phyloP scores from a whole-genome alignment of 2,113 vertebrate genomes.

The Sigmodon hispidus region DNA sequence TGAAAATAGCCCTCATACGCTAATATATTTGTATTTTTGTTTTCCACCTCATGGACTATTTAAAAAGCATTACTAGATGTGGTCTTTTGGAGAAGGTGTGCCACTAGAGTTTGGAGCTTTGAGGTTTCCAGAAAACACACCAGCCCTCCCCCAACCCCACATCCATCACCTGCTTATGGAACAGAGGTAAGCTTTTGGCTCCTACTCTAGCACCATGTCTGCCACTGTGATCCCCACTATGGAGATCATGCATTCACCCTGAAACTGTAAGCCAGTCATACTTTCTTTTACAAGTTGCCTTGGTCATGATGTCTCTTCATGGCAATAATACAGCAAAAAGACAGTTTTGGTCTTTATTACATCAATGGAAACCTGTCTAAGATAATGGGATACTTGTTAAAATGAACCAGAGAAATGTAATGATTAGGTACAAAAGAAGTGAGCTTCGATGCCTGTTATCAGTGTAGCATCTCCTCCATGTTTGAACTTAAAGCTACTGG shows the following conservation, averaged over 20 bases:
- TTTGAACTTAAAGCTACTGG: not conserved
- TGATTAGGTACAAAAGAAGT: not conserved
- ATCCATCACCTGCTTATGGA: not conserved
- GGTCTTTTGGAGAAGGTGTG: not conserved
- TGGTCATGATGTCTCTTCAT: not conserved
- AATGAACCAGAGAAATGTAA: not conserved
- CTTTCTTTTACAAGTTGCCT: not conserved
- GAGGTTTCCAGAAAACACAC: not conserved
- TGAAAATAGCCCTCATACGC: not conserved
- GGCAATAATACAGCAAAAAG: not conserved
- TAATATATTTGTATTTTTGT: not conserved
- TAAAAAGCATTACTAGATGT: not conserved
- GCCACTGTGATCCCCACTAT: fast-evolving
- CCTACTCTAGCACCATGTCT: not conserved
- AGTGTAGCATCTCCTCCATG: not conserved
- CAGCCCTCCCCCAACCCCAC: not conserved
- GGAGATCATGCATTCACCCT: not conserved
- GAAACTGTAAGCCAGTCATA: not conserved
- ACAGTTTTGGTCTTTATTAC: too few species aligned
- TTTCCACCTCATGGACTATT: not conserved
- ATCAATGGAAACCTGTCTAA: not conserved
- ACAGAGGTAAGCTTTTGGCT: not conserved
- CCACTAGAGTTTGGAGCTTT: not conserved
- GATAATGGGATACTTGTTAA: not conserved
- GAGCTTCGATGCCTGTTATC: not conserved